phyloP scores from a whole-genome alignment of 2,113 vertebrate genomes.

The Scartelaos histophorus region DNA sequence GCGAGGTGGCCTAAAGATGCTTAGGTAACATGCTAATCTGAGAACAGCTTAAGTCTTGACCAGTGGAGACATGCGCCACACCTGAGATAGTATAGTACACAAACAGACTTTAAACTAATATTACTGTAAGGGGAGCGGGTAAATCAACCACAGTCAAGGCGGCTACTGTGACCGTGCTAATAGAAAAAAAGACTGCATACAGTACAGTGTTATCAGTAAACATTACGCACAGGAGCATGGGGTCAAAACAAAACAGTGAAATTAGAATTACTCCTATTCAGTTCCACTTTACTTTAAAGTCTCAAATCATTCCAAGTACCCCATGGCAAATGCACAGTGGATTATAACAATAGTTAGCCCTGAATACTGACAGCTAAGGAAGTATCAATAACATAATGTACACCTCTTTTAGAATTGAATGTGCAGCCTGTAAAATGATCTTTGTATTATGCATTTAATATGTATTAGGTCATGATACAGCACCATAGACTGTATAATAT shows the following conservation, averaged over 20 bases:
- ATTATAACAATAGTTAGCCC: too few species aligned
- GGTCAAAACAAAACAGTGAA: constrained; percentile 38
- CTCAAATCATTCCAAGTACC: too few species aligned
- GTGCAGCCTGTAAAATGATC: too few species aligned
- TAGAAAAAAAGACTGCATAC: background rate
- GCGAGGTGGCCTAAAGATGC: constrained; percentile 29
- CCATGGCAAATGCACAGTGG: too few species aligned
- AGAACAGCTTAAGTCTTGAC: constrained; percentile 47
- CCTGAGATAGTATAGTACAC: background rate
- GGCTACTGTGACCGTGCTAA: background rate
- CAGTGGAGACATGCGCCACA: constrained; percentile 17
- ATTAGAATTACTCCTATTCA: background rate
- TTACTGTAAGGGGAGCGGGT: background rate
- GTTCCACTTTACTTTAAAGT: too few species aligned
- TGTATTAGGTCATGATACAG: too few species aligned
- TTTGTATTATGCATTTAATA: too few species aligned
- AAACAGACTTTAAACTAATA: background rate
- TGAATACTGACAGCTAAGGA: too few species aligned
- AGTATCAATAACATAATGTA: too few species aligned
- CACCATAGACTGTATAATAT: too few species aligned
- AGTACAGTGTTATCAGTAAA: constrained; percentile 10
- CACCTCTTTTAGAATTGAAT: too few species aligned
- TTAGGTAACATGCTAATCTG: constrained; percentile 62
- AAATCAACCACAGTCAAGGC: background rate
- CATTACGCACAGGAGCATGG: constrained; percentile 7